These are phyloP conservation scores for Ophioninae sp. DNA, from an alignment of 2,888 invertebrate species.

Conservation along the genomic window DNA sequence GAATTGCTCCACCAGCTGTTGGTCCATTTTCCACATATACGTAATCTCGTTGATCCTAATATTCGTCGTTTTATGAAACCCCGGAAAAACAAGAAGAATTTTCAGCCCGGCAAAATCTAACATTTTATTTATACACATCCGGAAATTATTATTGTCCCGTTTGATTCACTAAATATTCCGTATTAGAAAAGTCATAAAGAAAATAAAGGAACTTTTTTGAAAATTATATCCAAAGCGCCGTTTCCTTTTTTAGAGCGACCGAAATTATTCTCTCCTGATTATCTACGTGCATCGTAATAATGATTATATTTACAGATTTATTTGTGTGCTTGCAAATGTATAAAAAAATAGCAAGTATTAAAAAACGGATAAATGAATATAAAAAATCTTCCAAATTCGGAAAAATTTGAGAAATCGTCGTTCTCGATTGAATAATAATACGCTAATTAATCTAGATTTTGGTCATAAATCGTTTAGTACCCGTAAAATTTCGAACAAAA, in stretches of 20 bases:
- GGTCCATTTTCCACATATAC: constrained; percentile 18
- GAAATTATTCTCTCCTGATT: constrained; percentile 47
- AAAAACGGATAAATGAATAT: too few species aligned
- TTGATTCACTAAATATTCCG: neutral
- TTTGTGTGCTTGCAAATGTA: neutral
- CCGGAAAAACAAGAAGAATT: constrained; percentile 1
- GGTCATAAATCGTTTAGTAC: too few species aligned
- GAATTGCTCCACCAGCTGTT: constrained; percentile 56
- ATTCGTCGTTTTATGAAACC: constrained; percentile 21
- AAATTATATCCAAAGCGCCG: neutral
- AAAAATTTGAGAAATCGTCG: too few species aligned
- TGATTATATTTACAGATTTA: neutral
- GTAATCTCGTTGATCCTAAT: constrained; percentile 15
- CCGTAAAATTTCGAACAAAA: too few species aligned
- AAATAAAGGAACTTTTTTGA: neutral
- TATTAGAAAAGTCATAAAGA: neutral
- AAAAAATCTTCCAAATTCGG: too few species aligned
- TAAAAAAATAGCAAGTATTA: too few species aligned
- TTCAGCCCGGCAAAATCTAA: neutral
- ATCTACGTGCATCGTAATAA: neutral
- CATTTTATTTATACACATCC: neutral
- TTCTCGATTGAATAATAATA: too few species aligned
- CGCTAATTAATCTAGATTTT: too few species aligned
- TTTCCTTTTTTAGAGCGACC: neutral
- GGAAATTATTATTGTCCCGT: constrained; percentile 50